Evolutionary conservation across 2,888 invertebrate genomes (phyloP).

Genomic region (Habrosyne pyritoides): DNA sequence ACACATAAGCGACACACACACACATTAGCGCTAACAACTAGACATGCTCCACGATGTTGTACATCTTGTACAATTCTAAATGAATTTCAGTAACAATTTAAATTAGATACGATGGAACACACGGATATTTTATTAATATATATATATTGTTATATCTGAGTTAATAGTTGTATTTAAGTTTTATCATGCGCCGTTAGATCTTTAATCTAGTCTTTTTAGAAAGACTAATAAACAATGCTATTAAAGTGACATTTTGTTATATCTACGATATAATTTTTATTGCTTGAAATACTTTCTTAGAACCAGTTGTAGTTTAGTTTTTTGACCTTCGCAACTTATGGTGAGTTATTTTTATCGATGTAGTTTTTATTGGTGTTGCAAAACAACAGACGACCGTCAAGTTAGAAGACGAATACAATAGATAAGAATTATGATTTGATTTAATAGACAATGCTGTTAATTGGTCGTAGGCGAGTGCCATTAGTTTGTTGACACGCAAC

Average conservation of each 20-base stretch:
- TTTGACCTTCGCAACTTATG: not conserved
- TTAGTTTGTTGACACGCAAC: conserved; percentile 33
- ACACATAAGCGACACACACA: conserved; percentile 78
- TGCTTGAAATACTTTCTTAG: not conserved
- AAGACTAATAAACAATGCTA: not conserved
- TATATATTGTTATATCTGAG: conserved; percentile 2
- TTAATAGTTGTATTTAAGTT: not conserved
- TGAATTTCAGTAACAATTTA: not conserved
- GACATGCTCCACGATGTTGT: conserved; percentile 32
- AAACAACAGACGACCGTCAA: not conserved
- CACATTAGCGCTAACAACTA: conserved; percentile 68
- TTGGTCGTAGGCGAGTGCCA: conserved; percentile 56
- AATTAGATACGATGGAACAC: not conserved
- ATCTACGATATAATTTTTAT: not conserved
- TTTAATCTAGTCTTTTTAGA: not conserved
- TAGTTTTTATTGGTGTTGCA: conserved; percentile 2
- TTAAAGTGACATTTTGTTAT: not conserved
- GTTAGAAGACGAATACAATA: conserved; percentile 54
- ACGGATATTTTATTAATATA: not conserved
- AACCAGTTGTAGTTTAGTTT: not conserved
- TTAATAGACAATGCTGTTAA: conserved; percentile 68
- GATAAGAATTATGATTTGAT: conserved; percentile 52
- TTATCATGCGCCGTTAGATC: not conserved
- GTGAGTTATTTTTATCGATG: not conserved
- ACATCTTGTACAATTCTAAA: conserved; percentile 15